Base-by-base conservation (phyloP, 2,888 invertebrate genomes). In the Cepaea hortensis region DNA sequence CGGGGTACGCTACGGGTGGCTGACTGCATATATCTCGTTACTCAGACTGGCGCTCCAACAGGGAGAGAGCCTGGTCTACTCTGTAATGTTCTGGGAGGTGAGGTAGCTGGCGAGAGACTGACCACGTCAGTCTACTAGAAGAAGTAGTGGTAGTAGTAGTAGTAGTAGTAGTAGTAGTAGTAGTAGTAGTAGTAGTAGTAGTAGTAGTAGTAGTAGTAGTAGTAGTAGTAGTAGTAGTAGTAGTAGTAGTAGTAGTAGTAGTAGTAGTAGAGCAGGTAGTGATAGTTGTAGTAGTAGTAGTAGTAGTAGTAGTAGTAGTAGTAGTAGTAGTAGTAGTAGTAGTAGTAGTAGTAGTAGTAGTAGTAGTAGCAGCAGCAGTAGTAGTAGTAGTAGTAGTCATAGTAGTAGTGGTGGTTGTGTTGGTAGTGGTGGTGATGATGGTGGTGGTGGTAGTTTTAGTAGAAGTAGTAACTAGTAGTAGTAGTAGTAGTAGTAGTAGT, bases 131-230 rank as follows among this genome's bases (percentile, higher is more conserved):
- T 62, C 9, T 68, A 68, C 11, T 68, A 68, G 68, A 11, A 68
- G 68, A 3, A 68, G 68, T 68, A 68, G 68, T 68, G 13, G 68
- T 68, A 68, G 68, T 68, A 3, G 68, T 68, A 68, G 68, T 68
- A 68, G 68, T 68, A 3, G 68, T 68, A 68, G 68, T 68, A 68
- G 68, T 68, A 68, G 68, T 68, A 68, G n/a, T 68, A 68, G n/a
- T 68, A 68, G 68, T 68, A 68, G 68, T 20, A 68, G 65, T 13
- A 81, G 81, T 11, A 68, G 68, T n/a, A 68, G 68, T 68, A 68
- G n/a, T 68, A 68, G 68, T 68, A 68, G 68, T 20, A 68, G 65
- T 13, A 81, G 81, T 11, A 68, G 68, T n/a, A 15, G 68, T 68
- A 68, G 68, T 68, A 68, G 68, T 68, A 68, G 68, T 3, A 68